A percentile compares a stretch with the other conserved stretches of the same genome.
These are phyloP conservation scores for Chionis minor DNA, from an alignment of 2,113 vertebrate species.

Conservation along the genomic window DNA sequence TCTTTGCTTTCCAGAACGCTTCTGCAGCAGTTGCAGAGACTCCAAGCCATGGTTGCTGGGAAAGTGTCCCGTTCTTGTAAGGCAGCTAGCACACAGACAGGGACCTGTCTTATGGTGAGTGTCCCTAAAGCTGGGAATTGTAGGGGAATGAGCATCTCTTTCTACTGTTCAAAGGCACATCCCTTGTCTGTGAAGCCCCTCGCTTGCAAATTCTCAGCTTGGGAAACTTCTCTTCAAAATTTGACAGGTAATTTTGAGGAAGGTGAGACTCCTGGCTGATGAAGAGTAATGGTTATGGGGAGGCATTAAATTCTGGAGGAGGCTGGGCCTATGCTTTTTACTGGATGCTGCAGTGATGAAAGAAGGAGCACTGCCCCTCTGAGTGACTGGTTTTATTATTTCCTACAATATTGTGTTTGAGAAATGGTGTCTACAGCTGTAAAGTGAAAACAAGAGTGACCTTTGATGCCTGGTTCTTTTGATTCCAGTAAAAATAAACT, in stretches of 20 bases:
- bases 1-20: slow-evolving; percentile 83
- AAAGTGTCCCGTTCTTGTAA: slow-evolving; percentile 92
- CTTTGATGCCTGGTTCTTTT: background rate
- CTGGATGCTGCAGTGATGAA: background rate
- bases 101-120: slow-evolving; percentile 95
- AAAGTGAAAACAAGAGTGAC: background rate
- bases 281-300: background rate
- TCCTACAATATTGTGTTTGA: background rate
- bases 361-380: background rate
- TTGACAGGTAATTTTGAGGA: background rate
- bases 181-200: background rate
- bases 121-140: background rate
- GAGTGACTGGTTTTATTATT: background rate
- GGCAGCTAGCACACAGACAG: slow-evolving; percentile 91
- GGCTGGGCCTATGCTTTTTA: background rate
- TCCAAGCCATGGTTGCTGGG: slow-evolving; percentile 90
- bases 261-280: background rate
- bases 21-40: slow-evolving; percentile 94
- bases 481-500: background rate
- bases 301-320: background rate
- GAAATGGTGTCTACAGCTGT: background rate
- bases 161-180: background rate
- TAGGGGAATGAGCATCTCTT: background rate
- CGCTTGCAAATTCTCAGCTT: background rate
- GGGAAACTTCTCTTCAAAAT: background rate